These are phyloP conservation scores for Mastigias papua DNA, from an alignment of 30 jellyfish, hydroid and myxozoan genomes.

Conservation along the genomic window DNA sequence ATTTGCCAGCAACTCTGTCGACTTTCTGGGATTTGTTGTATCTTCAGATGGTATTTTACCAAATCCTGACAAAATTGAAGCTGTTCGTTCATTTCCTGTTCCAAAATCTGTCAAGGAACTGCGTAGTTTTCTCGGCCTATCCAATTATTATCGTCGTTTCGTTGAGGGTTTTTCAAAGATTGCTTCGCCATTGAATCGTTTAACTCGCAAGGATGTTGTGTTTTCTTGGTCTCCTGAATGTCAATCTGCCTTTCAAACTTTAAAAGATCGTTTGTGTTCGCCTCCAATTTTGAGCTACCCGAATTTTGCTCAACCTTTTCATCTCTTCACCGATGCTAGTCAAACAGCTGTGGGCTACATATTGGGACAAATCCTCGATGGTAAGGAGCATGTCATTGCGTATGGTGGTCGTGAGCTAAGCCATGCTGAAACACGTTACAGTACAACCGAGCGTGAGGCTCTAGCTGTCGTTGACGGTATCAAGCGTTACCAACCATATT, in stretches of 20 bases:
- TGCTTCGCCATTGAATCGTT: conserved; percentile 51
- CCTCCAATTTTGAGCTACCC: conserved; percentile 67
- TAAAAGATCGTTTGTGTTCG: conserved; percentile 15
- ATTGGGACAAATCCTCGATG: no score
- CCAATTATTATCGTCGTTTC: conserved; percentile 56
- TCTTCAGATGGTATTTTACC: conserved; percentile 67
- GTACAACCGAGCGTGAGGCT: no score
- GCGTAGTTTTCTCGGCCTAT: background rate
- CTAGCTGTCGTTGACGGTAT: no score
- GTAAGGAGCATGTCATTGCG: no score
- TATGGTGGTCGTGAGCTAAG: no score
- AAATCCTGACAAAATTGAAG: conserved; percentile 53
- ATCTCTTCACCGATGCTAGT: conserved; percentile 66
- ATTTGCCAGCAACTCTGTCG: conserved; percentile 48
- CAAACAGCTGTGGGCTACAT: conserved; percentile 47
- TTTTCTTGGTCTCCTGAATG: conserved; percentile 42
- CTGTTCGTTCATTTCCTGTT: conserved; percentile 23
- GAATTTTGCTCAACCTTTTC: conserved; percentile 45
- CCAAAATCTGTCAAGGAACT: conserved; percentile 42
- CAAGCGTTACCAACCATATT: no score
- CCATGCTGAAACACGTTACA: no score
- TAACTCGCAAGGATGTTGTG: conserved; percentile 11
- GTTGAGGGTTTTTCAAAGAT: conserved; percentile 39
- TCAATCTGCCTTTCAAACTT: conserved; percentile 21
- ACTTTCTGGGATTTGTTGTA: conserved; percentile 71